Percentiles rank a stretch among this genome's conserved stretches.
These are phyloP conservation scores for Mnemiopsis leidyi DNA, from an alignment of 37 sponge, comb jelly and placozoan species.

Conservation along the genomic window DNA sequence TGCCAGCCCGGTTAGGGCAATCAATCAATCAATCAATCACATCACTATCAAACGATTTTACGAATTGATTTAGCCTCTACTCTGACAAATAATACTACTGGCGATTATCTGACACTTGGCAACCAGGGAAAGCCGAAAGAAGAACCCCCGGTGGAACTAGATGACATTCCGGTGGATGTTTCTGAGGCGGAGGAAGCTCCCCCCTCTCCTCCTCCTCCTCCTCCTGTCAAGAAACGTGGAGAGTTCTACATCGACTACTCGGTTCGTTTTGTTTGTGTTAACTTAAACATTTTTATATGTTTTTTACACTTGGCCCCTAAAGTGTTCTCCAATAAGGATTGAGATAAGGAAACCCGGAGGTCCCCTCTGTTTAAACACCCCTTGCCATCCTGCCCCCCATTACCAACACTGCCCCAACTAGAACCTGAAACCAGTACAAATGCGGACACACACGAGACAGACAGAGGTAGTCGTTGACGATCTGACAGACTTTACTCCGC, in stretches of 20 bases:
- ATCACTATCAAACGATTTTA: too few species aligned
- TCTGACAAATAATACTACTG: too few species aligned
- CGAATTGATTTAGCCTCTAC: too few species aligned
- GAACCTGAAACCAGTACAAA: background rate
- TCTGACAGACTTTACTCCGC: constrained; percentile 13
- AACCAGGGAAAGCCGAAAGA: background rate
- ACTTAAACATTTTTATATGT: background rate
- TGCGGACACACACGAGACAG: background rate
- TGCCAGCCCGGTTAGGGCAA: too few species aligned
- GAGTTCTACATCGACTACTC: constrained; percentile 55
- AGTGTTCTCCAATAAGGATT: background rate
- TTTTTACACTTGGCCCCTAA: background rate
- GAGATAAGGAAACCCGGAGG: too few species aligned
- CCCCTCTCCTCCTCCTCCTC: constrained; percentile 26
- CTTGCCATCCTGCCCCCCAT: too few species aligned
- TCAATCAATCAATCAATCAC: too few species aligned
- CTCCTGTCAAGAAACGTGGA: constrained; percentile 30
- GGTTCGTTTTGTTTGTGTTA: background rate
- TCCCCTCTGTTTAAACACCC: too few species aligned
- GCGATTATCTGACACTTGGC: too few species aligned
- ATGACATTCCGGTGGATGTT: constrained; percentile 6
- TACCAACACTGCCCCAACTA: too few species aligned
- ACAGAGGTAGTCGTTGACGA: background rate
- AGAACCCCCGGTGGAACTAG: background rate
- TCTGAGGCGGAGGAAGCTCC: background rate